phyloP scores from a whole-genome alignment of 1,140 invertebrate species.

The Drosophila sturtevanti region DNA sequence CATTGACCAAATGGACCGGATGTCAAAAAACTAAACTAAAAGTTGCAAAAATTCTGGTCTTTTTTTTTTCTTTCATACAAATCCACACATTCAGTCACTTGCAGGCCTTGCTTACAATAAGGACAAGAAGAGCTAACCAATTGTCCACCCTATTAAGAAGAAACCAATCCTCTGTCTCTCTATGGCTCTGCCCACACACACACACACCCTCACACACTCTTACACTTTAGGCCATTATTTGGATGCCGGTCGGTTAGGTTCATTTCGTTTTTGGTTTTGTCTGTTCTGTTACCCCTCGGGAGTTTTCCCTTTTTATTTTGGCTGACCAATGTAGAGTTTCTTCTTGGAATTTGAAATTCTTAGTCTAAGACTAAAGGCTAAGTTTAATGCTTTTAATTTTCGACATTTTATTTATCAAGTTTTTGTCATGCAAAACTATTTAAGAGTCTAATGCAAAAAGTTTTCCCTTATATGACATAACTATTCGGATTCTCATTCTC shows the following conservation, averaged over 20 bases:
- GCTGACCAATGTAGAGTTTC: slow-evolving; percentile 39
- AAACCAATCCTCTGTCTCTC: not conserved
- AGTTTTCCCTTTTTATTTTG: slow-evolving; percentile 45
- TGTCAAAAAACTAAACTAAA: slow-evolving; percentile 69
- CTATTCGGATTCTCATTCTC: not conserved
- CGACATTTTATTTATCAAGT: slow-evolving; percentile 58
- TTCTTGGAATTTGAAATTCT: slow-evolving; percentile 27
- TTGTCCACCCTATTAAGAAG: not conserved
- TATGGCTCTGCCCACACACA: too few relatives aligned
- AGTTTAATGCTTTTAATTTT: slow-evolving; percentile 71
- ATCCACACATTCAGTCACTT: not conserved
- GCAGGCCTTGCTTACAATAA: slow-evolving; percentile 2
- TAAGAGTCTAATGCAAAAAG: slow-evolving; percentile 48
- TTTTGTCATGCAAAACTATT: slow-evolving; percentile 34
- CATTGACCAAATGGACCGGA: slow-evolving; percentile 79
- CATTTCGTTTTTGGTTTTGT: slow-evolving; percentile 36
- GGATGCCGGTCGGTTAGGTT: slow-evolving; percentile 62
- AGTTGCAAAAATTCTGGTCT: slow-evolving; percentile 62
- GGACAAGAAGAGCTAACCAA: slow-evolving; percentile 5
- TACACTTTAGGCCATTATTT: slow-evolving; percentile 63
- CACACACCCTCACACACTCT: slow-evolving; percentile 18
- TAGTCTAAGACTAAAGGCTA: slow-evolving; percentile 37
- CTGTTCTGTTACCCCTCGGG: slow-evolving; percentile 44
- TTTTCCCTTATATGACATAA: slow-evolving; percentile 42
- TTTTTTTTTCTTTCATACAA: slow-evolving; percentile 15